Conservation (phyloP, 2,888 invertebrate genomes). For the Drosophila prolongata region DNA sequence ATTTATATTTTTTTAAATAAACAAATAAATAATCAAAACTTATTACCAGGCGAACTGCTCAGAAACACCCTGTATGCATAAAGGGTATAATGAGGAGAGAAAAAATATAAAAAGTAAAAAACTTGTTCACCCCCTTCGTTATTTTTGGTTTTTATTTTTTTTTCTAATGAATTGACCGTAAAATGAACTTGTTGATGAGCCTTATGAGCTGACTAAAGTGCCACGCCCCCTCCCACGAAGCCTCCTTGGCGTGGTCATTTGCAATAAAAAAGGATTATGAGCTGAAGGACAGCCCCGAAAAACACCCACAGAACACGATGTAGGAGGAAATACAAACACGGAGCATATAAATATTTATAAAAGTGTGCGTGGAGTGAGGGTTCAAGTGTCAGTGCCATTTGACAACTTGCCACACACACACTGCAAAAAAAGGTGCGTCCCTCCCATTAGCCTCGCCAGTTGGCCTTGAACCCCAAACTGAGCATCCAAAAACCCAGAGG, state of each 20-base stretch:
- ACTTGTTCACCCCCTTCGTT: conserved; percentile 3
- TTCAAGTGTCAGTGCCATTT: conserved; percentile 72
- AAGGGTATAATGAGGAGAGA: conserved; percentile 13
- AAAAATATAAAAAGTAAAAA: conserved; percentile 14
- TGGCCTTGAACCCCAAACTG: conserved; percentile 55
- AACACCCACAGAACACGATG: conserved; percentile 26
- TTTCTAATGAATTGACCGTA: conserved; percentile 78
- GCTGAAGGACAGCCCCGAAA: conserved; percentile 71
- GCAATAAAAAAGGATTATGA: conserved; percentile 79
- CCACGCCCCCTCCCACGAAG: conserved; percentile 3
- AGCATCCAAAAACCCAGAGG: background rate
- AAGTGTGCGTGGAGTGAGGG: conserved; percentile 15
- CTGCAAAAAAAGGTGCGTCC: conserved; percentile 53
- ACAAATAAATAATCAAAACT: too few relatives aligned
- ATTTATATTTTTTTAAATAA: too few relatives aligned
- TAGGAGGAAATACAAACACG: conserved; percentile 25
- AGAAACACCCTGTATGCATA: conserved; percentile 3
- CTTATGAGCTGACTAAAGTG: conserved; percentile 67
- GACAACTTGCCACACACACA: conserved; percentile 59
- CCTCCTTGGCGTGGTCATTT: conserved; percentile 72
- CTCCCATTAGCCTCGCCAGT: conserved; percentile 38
- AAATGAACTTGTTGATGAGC: conserved; percentile 80
- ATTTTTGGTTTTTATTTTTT: conserved; percentile 42
- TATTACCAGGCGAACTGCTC: too few relatives aligned
- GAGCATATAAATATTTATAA: conserved; percentile 73